Percentiles rank a stretch among this genome's conserved stretches.
phyloP scores from a whole-genome alignment of 92 coral and sea anemone genomes.

The Nematostella vectensis region DNA sequence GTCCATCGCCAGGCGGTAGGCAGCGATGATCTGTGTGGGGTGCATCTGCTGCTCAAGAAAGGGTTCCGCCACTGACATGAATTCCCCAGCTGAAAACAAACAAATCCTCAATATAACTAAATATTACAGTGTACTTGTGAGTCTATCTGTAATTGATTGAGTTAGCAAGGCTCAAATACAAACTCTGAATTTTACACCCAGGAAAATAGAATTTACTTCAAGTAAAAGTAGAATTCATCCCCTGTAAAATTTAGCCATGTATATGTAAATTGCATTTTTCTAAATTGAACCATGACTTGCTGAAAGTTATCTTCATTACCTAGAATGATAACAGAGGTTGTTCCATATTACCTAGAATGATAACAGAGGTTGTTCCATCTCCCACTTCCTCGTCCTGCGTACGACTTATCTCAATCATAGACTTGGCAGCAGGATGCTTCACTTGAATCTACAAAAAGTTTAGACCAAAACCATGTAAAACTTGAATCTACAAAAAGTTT shows the following conservation, averaged over 20 bases:
- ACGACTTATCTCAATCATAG: conserved; percentile 96
- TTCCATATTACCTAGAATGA: conserved; percentile 92
- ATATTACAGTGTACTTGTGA: too few relatives aligned
- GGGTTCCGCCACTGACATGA: conserved; percentile 96
- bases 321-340: too few relatives aligned
- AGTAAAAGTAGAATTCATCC: too few relatives aligned
- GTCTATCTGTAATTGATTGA: too few relatives aligned
- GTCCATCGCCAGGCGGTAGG: conserved; percentile 89
- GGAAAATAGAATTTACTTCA: not conserved
- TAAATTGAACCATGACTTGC: too few relatives aligned
- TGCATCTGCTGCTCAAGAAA: conserved; percentile 93
- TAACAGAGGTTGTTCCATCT: conserved; percentile 98
- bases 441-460: conserved; percentile 63
- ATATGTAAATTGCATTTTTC: too few relatives aligned
- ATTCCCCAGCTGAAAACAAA: conserved; percentile 78
- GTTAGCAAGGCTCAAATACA: too few relatives aligned
- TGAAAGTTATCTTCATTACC: too few relatives aligned
- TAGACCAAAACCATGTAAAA: too few relatives aligned
- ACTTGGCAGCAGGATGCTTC: conserved; percentile 98
- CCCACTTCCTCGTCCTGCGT: conserved; percentile 99
- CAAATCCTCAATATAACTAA: not conserved
- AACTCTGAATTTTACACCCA: too few relatives aligned
- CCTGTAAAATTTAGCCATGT: too few relatives aligned
- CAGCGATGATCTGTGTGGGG: conserved; percentile 88
- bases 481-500: conserved; percentile 57